A percentile compares a stretch with the other conserved stretches of the same genome.
Evolutionary conservation across 2,888 invertebrate species (phyloP).

Genomic region (Atherix ibis): DNA sequence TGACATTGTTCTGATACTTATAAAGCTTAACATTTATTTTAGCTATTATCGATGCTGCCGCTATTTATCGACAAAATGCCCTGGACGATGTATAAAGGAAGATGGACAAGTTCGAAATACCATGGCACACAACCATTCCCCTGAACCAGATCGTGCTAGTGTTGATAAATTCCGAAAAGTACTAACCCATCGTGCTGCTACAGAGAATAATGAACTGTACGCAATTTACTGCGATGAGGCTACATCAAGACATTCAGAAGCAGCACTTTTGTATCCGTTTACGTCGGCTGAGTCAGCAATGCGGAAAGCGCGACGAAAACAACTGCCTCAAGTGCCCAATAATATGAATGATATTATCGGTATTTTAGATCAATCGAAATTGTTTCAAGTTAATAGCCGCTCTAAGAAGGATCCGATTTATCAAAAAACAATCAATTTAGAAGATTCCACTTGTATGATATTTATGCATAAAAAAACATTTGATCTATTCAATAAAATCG

Average conservation of each 20-base stretch:
- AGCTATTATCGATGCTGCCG: constrained; percentile 20
- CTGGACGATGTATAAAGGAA: constrained; percentile 15
- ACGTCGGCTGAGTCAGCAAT: constrained; percentile 18
- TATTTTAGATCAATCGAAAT: constrained; percentile 14
- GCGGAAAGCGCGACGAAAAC: constrained; percentile 18
- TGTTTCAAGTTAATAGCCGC: constrained; percentile 17
- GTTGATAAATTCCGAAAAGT: constrained; percentile 18
- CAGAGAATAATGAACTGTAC: constrained; percentile 15
- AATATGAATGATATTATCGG: constrained; percentile 15
- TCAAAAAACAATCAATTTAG: constrained; percentile 14
- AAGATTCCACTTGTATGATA: constrained; percentile 15
- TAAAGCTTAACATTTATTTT: background rate
- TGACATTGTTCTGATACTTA: background rate
- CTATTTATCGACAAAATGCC: constrained; percentile 17
- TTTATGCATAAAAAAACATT: constrained; percentile 17
- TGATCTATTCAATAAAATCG: constrained; percentile 14
- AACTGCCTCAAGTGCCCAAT: constrained; percentile 15
- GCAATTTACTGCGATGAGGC: constrained; percentile 19
- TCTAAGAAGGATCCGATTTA: constrained; percentile 16
- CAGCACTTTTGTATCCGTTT: constrained; percentile 17
- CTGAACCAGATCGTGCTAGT: constrained; percentile 15
- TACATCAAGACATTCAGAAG: constrained; percentile 17
- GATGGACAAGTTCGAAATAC: constrained; percentile 14
- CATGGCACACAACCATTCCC: constrained; percentile 16
- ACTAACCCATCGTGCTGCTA: constrained; percentile 15